A percentile compares a stretch with the other conserved stretches of the same genome.
Conservation (phyloP, 2,113 vertebrate genomes). For the Takifugu flavidus region DNA sequence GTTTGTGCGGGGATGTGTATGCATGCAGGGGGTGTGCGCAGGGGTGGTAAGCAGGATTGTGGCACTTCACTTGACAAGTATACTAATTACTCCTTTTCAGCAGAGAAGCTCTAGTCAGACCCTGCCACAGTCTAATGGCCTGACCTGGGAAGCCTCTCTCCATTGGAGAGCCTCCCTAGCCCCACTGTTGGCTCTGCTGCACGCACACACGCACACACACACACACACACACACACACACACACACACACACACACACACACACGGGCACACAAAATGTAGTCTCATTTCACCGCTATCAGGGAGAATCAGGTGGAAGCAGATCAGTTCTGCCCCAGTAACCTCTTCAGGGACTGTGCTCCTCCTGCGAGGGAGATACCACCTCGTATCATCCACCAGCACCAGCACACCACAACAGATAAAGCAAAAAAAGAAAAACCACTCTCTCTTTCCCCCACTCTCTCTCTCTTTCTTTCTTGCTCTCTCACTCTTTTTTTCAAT, state of each 20-base stretch:
- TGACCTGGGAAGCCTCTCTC: slow-evolving; percentile 79
- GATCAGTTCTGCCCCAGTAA: slow-evolving; percentile 99
- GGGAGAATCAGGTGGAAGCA: slow-evolving; percentile 95
- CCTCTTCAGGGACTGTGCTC: slow-evolving; percentile 90
- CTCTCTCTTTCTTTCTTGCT: slow-evolving; percentile 18
- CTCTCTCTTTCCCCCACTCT: slow-evolving; percentile 11
- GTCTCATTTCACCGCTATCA: slow-evolving; percentile 75
- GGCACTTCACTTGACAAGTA: slow-evolving; percentile 97
- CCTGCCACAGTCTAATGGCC: slow-evolving; percentile 88
- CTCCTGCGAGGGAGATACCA: slow-evolving; percentile 74
- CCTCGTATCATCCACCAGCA: slow-evolving; percentile 62
- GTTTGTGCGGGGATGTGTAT: slow-evolving; percentile 27
- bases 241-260: slow-evolving; percentile 28
- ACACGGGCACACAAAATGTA: slow-evolving; percentile 20
- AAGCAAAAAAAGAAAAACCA: slow-evolving; percentile 68
- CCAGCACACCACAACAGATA: slow-evolving; percentile 53
- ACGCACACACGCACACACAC: slow-evolving; percentile 14
- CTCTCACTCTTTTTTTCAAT: slow-evolving; percentile 80
- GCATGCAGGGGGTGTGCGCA: slow-evolving; percentile 58
- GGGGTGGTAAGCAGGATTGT: slow-evolving; percentile 89
- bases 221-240: slow-evolving; percentile 24
- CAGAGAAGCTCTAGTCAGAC: slow-evolving; percentile 87
- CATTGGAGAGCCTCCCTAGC: slow-evolving; percentile 55
- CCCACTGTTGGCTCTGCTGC: slow-evolving; percentile 50
- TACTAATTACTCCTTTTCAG: slow-evolving; percentile 98